Evolutionary conservation across 2,113 vertebrate species (phyloP).

Genomic region (Pterocles gutturalis): DNA sequence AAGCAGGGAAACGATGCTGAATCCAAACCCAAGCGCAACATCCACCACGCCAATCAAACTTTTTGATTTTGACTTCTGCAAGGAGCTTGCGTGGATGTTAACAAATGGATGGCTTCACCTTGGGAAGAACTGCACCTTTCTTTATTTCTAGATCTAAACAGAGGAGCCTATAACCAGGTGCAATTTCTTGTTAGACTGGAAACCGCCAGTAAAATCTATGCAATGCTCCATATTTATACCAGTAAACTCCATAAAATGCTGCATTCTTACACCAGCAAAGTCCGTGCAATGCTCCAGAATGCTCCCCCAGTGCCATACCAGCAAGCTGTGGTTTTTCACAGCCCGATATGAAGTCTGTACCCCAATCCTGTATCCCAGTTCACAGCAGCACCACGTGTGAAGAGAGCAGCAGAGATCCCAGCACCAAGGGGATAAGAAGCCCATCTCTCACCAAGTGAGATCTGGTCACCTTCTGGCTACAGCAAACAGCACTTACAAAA

Average conservation of each 20-base stretch:
- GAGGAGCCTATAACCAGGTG: not conserved
- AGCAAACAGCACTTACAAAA: not conserved
- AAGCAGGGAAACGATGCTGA: not conserved
- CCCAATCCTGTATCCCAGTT: not conserved
- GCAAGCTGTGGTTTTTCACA: not conserved
- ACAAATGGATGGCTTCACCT: accelerated
- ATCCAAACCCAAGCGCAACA: not conserved
- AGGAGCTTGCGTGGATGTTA: not conserved
- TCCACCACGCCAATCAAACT: not conserved
- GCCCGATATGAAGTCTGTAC: not conserved
- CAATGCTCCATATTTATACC: not conserved
- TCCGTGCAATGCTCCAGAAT: not conserved
- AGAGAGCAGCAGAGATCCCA: not conserved
- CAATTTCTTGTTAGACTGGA: not conserved
- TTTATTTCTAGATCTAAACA: not conserved
- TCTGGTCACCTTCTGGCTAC: not conserved
- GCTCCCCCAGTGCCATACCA: not conserved
- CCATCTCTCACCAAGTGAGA: too few relatives aligned
- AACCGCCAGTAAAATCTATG: not conserved
- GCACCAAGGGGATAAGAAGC: not conserved
- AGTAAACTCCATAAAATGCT: not conserved
- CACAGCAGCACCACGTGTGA: not conserved
- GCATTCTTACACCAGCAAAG: not conserved
- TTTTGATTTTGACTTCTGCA: not conserved
- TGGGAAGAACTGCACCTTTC: not conserved